Evolutionary conservation across 2,113 vertebrate species (phyloP).

Genomic region (Crotalus helleri): DNA sequence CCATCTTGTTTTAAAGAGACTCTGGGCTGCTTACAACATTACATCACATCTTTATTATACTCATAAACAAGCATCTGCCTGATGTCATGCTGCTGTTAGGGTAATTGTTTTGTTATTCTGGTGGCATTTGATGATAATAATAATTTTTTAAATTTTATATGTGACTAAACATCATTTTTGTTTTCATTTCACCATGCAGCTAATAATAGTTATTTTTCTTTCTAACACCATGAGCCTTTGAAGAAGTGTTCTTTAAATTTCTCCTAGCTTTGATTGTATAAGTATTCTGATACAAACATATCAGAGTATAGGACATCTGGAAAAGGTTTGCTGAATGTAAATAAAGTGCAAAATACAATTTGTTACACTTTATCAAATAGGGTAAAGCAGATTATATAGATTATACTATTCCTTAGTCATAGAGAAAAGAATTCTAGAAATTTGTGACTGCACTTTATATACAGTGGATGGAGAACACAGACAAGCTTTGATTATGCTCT

Average conservation of each 20-base stretch:
- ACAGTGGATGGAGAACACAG: background rate
- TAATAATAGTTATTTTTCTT: constrained; percentile 57
- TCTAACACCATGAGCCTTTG: constrained; percentile 50
- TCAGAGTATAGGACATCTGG: constrained; percentile 39
- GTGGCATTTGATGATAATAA: constrained; percentile 49
- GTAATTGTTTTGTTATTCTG: constrained; percentile 65
- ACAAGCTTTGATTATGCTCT: background rate
- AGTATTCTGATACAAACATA: constrained; percentile 52
- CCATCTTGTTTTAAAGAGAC: background rate
- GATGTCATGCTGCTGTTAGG: constrained; percentile 40
- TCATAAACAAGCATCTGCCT: constrained; percentile 43
- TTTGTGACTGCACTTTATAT: background rate
- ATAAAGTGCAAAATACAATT: constrained; percentile 18
- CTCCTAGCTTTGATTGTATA: constrained; percentile 45
- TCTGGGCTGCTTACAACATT: background rate
- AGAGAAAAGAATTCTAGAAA: background rate
- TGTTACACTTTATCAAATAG: constrained; percentile 15
- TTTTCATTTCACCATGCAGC: constrained; percentile 44
- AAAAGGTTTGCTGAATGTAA: constrained; percentile 13
- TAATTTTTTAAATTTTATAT: background rate
- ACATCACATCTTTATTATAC: background rate
- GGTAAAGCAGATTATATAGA: background rate
- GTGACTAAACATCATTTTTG: constrained; percentile 37
- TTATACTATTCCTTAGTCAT: constrained; percentile 1
- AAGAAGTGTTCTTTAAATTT: constrained; percentile 39